phyloP scores from a whole-genome alignment of 1,140 invertebrate species.

The Thalassaphorura encarpata region DNA sequence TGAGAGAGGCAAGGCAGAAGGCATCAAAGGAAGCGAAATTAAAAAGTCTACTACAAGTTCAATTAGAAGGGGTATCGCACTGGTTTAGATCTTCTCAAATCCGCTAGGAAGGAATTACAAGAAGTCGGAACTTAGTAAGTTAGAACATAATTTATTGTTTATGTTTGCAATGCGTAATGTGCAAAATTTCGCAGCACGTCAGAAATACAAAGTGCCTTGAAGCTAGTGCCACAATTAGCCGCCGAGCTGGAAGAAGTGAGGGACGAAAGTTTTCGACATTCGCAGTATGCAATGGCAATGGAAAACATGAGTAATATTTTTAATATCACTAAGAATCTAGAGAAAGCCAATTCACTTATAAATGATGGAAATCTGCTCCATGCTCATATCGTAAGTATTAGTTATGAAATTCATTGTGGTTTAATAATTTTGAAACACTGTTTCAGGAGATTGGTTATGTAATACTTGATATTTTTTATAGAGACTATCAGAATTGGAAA shows the following conservation, averaged over 20 bases:
- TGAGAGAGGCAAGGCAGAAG: constrained; percentile 67
- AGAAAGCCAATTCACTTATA: constrained; percentile 87
- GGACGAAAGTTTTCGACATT: constrained; percentile 86
- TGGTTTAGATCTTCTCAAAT: constrained; percentile 80
- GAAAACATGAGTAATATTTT: constrained; percentile 98
- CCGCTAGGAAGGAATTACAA: constrained; percentile 68
- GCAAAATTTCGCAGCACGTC: constrained; percentile 42
- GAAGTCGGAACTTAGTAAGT: constrained; percentile 59
- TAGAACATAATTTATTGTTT: neutral
- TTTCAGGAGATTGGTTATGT: constrained; percentile 11
- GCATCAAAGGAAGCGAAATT: constrained; percentile 93
- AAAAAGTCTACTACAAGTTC: constrained; percentile 97
- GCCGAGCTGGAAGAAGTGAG: constrained; percentile 70
- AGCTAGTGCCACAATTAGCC: constrained; percentile 56
- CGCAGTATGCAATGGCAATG: constrained; percentile 92
- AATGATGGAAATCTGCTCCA: constrained; percentile 88
- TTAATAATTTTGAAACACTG: too few species aligned
- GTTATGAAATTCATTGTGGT: constrained; percentile 1
- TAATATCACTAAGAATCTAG: constrained; percentile 91
- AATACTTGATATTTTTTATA: constrained; percentile 35
- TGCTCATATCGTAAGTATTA: constrained; percentile 66
- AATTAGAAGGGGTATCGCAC: constrained; percentile 90
- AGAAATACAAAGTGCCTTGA: constrained; percentile 53
- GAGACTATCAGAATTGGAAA: constrained; percentile 89
- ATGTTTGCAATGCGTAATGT: neutral